These are phyloP conservation scores for Alethe diademata DNA, from an alignment of 2,113 vertebrate species.

Conservation along the genomic window DNA sequence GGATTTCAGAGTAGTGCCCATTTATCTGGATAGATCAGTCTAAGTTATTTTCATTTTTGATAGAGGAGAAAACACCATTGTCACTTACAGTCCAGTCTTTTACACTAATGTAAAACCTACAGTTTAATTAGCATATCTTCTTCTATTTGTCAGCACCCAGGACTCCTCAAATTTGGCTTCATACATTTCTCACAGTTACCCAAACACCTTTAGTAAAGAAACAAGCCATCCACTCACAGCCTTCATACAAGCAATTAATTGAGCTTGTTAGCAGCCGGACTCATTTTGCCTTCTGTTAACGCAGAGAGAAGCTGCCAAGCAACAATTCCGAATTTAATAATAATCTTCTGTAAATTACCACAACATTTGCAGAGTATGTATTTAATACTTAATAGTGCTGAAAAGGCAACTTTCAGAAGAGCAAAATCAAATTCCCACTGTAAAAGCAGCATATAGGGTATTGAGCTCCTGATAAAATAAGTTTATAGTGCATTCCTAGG, in stretches of 20 bases:
- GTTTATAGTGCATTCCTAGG: neutral
- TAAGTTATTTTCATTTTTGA: neutral
- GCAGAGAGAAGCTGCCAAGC: slow-evolving; percentile 34
- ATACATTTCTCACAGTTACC: neutral
- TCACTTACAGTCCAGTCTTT: neutral
- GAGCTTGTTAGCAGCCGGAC: neutral
- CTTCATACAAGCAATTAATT: neutral
- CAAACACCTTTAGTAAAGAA: neutral
- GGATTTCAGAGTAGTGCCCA: neutral
- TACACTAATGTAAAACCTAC: neutral
- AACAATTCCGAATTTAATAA: slow-evolving; percentile 35
- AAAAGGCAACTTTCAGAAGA: neutral
- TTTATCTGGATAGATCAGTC: neutral
- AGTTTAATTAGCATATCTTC: neutral
- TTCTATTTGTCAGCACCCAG: neutral
- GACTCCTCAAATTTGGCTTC: neutral
- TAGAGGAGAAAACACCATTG: neutral
- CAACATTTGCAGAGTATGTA: neutral
- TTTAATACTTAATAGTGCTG: slow-evolving; percentile 8
- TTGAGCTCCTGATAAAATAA: neutral
- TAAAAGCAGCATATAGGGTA: neutral
- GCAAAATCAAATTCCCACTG: neutral
- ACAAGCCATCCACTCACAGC: neutral
- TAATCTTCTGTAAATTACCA: neutral
- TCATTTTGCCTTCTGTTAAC: slow-evolving; percentile 25